phyloP scores from a whole-genome alignment of 2,797 vertebrate species.

The Sebastes elongatus region DNA sequence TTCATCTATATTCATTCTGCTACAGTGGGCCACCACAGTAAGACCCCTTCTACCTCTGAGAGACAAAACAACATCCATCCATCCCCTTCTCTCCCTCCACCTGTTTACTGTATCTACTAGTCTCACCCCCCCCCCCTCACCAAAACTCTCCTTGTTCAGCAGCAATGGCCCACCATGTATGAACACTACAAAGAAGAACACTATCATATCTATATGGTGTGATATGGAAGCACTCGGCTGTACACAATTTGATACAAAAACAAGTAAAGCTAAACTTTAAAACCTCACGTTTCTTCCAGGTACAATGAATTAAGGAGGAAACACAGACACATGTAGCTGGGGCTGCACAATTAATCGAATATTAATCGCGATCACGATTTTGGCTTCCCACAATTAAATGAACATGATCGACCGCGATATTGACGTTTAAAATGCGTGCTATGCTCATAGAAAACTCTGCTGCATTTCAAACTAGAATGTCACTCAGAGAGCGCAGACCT shows the following conservation, averaged over 20 bases:
- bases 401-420: too few relatives aligned
- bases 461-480: too few relatives aligned
- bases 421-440: too few relatives aligned
- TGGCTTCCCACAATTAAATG: too few relatives aligned
- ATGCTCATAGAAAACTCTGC: too few relatives aligned
- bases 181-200: neutral
- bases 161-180: neutral
- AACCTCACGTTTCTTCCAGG: neutral
- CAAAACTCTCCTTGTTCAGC: neutral
- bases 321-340: neutral
- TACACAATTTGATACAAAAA: neutral
- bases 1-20: constrained; percentile 74
- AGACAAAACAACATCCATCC: constrained; percentile 58
- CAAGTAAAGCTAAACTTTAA: neutral
- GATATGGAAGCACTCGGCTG: neutral
- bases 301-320: neutral
- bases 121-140: neutral
- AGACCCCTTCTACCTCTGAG: constrained; percentile 55
- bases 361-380: too few relatives aligned
- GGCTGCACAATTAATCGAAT: too few relatives aligned
- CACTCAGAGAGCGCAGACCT: too few relatives aligned
- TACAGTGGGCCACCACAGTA: constrained; percentile 51
- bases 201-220: neutral
- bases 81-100: constrained; percentile 1
- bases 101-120: constrained; percentile 21